Evolutionary conservation across 1,140 invertebrate genomes (phyloP).

Genomic region (Drosophila orena): DNA sequence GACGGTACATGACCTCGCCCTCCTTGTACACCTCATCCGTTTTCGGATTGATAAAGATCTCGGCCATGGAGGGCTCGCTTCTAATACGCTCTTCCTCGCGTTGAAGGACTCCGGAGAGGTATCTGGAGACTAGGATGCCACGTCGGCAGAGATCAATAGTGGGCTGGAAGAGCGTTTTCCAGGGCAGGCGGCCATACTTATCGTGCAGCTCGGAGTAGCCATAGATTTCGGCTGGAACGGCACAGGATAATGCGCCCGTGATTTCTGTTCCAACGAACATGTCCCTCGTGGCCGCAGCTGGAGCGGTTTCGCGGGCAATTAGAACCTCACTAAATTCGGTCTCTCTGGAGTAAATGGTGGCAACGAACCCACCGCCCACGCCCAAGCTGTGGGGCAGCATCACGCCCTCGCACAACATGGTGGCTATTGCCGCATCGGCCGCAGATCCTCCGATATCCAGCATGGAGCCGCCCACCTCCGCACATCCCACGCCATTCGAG

Average conservation of each 20-base stretch:
- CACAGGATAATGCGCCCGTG: constrained; percentile 90
- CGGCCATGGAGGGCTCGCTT: constrained; percentile 87
- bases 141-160: constrained; percentile 90
- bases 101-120: constrained; percentile 89
- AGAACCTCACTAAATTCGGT: constrained; percentile 87
- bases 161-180: constrained; percentile 92
- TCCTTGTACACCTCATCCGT: constrained; percentile 88
- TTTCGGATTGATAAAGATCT: constrained; percentile 88
- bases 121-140: constrained; percentile 90
- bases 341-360: constrained; percentile 91
- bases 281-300: constrained; percentile 87
- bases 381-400: constrained; percentile 94
- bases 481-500: constrained; percentile 91
- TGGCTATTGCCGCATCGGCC: constrained; percentile 95
- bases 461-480: constrained; percentile 89
- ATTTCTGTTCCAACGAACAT: constrained; percentile 88
- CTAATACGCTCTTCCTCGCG: constrained; percentile 86
- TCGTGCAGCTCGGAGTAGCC: constrained; percentile 94
- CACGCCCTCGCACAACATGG: constrained; percentile 94
- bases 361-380: constrained; percentile 94
- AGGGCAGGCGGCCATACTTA: constrained; percentile 91
- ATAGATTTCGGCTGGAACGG: constrained; percentile 95
- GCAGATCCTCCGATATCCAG: constrained; percentile 92
- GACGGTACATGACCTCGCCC: constrained; percentile 90
- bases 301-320: constrained; percentile 94